A percentile compares a stretch with the other conserved stretches of the same genome.
Evolutionary conservation across 2,797 vertebrate species (phyloP).

Genomic region (Phoxinus dragarum): DNA sequence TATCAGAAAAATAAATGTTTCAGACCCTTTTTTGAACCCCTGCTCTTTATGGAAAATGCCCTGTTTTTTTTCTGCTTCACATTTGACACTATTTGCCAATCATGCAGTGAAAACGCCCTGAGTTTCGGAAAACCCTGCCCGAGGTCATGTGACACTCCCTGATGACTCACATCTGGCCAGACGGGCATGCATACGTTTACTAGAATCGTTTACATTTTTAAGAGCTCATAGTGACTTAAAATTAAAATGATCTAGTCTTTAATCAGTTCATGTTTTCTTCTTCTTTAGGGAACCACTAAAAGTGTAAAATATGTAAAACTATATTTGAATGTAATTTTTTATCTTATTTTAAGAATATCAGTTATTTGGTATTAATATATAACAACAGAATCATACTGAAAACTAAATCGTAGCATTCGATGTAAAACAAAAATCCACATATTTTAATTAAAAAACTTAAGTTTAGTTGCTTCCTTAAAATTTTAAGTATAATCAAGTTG

Average conservation of each 20-base stretch:
- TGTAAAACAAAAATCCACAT: too few species aligned
- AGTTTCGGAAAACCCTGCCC: conserved; percentile 1
- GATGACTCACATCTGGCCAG: not conserved
- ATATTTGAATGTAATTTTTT: not conserved
- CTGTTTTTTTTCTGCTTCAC: not conserved
- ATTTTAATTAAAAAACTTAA: not conserved
- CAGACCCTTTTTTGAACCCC: not conserved
- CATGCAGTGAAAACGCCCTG: not conserved
- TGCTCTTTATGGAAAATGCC: not conserved
- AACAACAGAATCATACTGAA: not conserved
- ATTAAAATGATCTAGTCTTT: not conserved
- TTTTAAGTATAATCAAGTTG: too few species aligned
- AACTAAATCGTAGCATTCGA: not conserved
- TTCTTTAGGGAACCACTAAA: not conserved
- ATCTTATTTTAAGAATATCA: not conserved
- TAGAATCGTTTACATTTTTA: not conserved
- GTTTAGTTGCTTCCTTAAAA: too few species aligned
- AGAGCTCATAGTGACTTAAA: not conserved
- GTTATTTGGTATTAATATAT: not conserved
- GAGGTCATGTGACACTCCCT: not conserved
- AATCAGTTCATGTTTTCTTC: not conserved
- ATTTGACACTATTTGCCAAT: not conserved
- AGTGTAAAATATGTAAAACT: not conserved
- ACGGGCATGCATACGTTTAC: not conserved
- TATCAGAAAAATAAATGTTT: not conserved